Conservation (phyloP, 2,113 vertebrate species). For the Chaenogobius annularis region DNA sequence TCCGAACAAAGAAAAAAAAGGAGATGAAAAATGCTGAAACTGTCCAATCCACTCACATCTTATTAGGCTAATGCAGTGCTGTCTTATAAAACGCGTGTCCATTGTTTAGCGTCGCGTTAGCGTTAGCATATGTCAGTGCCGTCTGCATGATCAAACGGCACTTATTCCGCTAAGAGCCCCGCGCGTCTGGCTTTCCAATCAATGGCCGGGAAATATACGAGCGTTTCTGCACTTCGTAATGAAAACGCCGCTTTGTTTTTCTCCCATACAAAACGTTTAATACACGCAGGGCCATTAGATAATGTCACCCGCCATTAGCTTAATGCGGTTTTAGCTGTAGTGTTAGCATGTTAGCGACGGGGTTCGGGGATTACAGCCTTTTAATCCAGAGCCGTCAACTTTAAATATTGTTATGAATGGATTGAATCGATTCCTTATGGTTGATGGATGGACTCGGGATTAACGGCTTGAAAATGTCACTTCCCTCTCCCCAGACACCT, state of each 20-base stretch:
- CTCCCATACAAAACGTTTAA: not conserved
- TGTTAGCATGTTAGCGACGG: not conserved
- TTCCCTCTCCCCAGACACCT: conserved; percentile 3
- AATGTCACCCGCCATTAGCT: conserved; percentile 4
- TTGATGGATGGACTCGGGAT: not conserved
- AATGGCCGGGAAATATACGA: conserved; percentile 4
- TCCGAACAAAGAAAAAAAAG: not conserved
- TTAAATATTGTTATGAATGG: not conserved
- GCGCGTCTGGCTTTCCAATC: not conserved
- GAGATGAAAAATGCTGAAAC: not conserved
- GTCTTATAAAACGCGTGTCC: conserved; percentile 3
- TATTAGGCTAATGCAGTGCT: not conserved
- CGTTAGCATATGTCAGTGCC: not conserved
- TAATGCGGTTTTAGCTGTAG: conserved; percentile 1
- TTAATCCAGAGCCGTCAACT: not conserved
- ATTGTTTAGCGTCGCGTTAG: not conserved
- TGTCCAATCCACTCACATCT: not conserved
- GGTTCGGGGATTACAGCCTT: not conserved
- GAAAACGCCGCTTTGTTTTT: not conserved
- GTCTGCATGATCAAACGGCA: not conserved
- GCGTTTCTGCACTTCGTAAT: conserved; percentile 3
- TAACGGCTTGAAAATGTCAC: not conserved
- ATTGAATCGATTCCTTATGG: not conserved
- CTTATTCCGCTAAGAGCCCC: conserved; percentile 3
- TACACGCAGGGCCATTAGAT: conserved; percentile 6